Base-by-base conservation (phyloP, 2,797 vertebrate species). In the Oceanodroma leucorhoa region DNA sequence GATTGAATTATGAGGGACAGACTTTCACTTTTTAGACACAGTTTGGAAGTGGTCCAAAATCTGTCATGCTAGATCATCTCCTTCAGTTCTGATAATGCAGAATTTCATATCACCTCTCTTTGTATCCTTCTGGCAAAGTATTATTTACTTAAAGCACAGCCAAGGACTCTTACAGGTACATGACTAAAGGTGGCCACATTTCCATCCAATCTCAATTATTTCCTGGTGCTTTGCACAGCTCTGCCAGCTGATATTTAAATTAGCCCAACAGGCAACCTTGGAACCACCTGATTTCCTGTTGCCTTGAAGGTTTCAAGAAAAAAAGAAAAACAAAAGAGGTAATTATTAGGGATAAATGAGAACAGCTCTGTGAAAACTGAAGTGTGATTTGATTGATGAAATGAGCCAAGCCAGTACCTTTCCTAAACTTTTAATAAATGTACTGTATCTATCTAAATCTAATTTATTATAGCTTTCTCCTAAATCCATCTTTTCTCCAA, bases 201-300 rank as follows among this genome's bases (percentile, higher is more conserved):
- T 90, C 90, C 62, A 79, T 58, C 43, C 62, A 70, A 75, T 71
- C 85, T 85, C 71, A 65, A 36, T 84, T 96, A 82, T 53, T 92
- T 92, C 85, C 95, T 65, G 45, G 57, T 77, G 88, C 75, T 93
- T 40, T 46, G 40, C 43, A 34, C 48, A 88, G 65, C 18, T 89
- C 83, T 70, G 65, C 64, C 76, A 93, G 45, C 32, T 73, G 50
- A 45, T 22, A 82, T 38, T 82, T 51, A 71, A 71, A 83, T 80
- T 40, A 83, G 60, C 57, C 55, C 10, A 41, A 2, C 29, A 83
- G 61, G 79, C 67, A 77, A 57, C 60, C 66, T 83, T 83, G 73
- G 54, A 92, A 73, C 11, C 48, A 82, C 54, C 69, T 11, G 27
- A 80, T 43, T 90, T 92, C 43, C 73, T 67, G 26, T 13, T 2